Conservation (phyloP, 2,888 invertebrate genomes). For the Lypha dubia region DNA sequence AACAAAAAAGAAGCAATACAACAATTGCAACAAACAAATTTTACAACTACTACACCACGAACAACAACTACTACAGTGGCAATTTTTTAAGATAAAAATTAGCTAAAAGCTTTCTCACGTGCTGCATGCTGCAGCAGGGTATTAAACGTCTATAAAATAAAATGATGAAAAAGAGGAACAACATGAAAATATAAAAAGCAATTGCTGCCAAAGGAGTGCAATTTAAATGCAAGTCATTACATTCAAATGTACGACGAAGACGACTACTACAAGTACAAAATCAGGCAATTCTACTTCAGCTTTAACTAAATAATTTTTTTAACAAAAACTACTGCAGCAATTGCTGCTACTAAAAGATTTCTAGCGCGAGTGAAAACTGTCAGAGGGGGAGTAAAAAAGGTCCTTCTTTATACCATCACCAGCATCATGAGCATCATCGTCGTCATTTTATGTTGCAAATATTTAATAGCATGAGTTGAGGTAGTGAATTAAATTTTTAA, state of each 20-base stretch:
- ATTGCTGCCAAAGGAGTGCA: constrained; percentile 76
- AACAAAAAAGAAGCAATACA: constrained; percentile 8
- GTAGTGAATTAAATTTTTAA: constrained; percentile 69
- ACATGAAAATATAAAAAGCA: constrained; percentile 24
- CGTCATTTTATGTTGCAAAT: constrained; percentile 42
- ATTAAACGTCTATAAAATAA: constrained; percentile 76
- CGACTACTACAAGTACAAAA: constrained; percentile 1
- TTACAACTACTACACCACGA: constrained; percentile 39
- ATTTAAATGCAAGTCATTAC: constrained; percentile 72
- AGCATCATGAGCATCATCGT: neutral
- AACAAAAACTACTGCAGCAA: constrained; percentile 48
- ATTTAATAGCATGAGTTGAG: constrained; percentile 50
- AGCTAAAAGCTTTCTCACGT: constrained; percentile 80
- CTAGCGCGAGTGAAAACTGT: neutral
- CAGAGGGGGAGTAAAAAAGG: neutral
- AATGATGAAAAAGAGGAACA: constrained; percentile 13
- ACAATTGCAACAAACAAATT: constrained; percentile 43
- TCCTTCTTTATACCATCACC: neutral
- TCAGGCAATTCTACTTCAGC: constrained; percentile 21
- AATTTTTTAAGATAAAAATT: constrained; percentile 77
- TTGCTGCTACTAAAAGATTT: constrained; percentile 45
- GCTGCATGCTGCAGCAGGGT: constrained; percentile 69
- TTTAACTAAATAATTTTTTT: neutral
- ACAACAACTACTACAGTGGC: constrained; percentile 50
- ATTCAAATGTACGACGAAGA: constrained; percentile 63